phyloP scores from a whole-genome alignment of 2,888 invertebrate genomes.

The Keiferia lycopersicella region DNA sequence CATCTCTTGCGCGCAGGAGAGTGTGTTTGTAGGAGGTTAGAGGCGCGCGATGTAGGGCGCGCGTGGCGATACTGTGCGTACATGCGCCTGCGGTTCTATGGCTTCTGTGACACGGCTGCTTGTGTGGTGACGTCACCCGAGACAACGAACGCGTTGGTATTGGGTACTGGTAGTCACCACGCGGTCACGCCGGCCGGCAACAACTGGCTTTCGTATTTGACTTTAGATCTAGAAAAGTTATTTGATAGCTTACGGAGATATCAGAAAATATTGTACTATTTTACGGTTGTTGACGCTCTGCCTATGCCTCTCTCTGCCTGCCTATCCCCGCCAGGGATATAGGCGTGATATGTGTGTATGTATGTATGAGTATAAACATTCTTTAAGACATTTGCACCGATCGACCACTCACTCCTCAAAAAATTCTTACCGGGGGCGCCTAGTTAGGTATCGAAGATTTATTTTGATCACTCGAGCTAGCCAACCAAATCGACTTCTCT shows the following conservation, averaged over 20 bases:
- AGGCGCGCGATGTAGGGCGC: conserved; percentile 56
- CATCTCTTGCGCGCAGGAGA: conserved; percentile 44
- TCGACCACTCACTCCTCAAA: too few relatives aligned
- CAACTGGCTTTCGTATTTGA: too few relatives aligned
- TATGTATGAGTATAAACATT: too few relatives aligned
- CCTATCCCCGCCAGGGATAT: too few relatives aligned
- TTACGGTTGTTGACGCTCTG: too few relatives aligned
- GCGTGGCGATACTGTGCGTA: conserved; percentile 43
- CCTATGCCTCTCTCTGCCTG: too few relatives aligned
- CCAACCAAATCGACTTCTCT: neutral
- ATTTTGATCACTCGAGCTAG: neutral
- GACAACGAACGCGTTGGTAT: conserved; percentile 59
- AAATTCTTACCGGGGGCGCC: too few relatives aligned
- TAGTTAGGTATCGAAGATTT: neutral
- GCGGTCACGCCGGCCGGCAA: neutral
- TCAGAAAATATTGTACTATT: too few relatives aligned
- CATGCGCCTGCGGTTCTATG: conserved; percentile 51
- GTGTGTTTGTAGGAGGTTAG: conserved; percentile 37
- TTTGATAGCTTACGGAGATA: too few relatives aligned
- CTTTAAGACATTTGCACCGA: too few relatives aligned
- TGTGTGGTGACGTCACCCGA: conserved; percentile 65
- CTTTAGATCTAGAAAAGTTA: too few relatives aligned
- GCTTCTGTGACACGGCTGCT: conserved; percentile 73
- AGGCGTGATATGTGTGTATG: too few relatives aligned
- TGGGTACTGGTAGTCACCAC: conserved; percentile 31